These are phyloP conservation scores for Acrobasis consociella DNA, from an alignment of 2,888 invertebrate species.

Conservation along the genomic window DNA sequence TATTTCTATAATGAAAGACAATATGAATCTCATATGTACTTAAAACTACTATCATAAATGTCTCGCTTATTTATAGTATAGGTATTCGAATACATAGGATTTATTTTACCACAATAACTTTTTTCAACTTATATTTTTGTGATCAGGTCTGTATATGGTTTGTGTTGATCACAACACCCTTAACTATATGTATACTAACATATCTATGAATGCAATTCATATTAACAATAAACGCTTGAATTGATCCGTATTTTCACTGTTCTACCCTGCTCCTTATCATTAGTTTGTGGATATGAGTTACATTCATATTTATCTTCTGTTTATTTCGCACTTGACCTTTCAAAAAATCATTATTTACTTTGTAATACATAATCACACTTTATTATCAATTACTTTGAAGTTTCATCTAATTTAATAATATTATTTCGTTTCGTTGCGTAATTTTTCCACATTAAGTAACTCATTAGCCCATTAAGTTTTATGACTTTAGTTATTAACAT, in stretches of 20 bases:
- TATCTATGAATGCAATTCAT: slow-evolving; percentile 79
- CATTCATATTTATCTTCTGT: slow-evolving; percentile 62
- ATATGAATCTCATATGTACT: not conserved
- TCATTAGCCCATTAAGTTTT: slow-evolving; percentile 1
- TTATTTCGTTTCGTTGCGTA: not conserved
- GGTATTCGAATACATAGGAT: not conserved
- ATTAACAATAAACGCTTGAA: slow-evolving; percentile 74
- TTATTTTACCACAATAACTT: not conserved
- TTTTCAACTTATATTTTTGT: not conserved
- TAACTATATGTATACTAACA: slow-evolving; percentile 21
- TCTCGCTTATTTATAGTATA: not conserved
- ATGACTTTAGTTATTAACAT: not conserved
- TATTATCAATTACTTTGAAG: not conserved
- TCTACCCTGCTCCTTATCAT: slow-evolving; percentile 41
- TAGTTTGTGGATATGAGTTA: slow-evolving; percentile 69
- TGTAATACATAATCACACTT: slow-evolving; percentile 3
- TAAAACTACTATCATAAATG: not conserved
- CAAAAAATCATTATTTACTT: slow-evolving; percentile 22
- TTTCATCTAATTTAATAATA: not conserved
- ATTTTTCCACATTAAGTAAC: not conserved
- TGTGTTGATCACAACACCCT: slow-evolving; percentile 17
- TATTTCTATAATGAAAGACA: not conserved
- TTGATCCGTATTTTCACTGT: slow-evolving; percentile 59
- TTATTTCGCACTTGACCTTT: not conserved
- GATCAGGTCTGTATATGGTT: not conserved